Percentiles rank a stretch among this genome's conserved stretches.
phyloP scores from a whole-genome alignment of 1,140 invertebrate species.

The Elymnias hypermnestra region DNA sequence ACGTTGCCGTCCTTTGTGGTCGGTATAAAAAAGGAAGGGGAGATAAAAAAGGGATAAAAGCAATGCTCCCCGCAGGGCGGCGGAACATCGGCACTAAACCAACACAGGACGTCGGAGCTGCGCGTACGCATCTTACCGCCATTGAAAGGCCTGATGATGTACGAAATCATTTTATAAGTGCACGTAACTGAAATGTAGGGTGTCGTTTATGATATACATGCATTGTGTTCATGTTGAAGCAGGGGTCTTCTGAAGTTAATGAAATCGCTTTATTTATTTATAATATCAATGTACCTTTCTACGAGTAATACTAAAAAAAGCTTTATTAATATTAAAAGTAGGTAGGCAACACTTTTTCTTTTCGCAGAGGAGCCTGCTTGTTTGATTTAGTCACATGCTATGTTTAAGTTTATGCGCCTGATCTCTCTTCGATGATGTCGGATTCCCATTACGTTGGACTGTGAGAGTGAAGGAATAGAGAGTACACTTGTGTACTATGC shows the following conservation, averaged over 20 bases:
- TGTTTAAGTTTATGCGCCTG: too few relatives aligned
- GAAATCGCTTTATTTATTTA: background rate
- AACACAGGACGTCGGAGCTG: conserved; percentile 57
- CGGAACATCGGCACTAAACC: conserved; percentile 42
- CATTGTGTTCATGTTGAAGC: background rate
- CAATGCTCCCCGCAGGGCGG: conserved; percentile 46
- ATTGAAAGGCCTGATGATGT: conserved; percentile 17
- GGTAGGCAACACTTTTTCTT: too few relatives aligned
- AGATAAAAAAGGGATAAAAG: conserved; percentile 43
- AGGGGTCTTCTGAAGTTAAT: background rate
- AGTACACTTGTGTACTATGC: too few relatives aligned
- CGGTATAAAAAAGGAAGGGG: conserved; percentile 44
- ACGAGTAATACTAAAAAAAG: too few relatives aligned
- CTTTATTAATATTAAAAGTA: too few relatives aligned
- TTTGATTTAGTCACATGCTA: too few relatives aligned
- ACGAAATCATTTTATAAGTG: conserved; percentile 21
- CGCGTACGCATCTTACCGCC: conserved; percentile 7
- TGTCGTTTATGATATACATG: conserved; percentile 5
- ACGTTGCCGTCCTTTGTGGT: conserved; percentile 65
- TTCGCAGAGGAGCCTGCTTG: too few relatives aligned
- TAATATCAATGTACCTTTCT: background rate
- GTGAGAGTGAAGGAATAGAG: too few relatives aligned
- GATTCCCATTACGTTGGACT: too few relatives aligned
- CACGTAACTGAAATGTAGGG: conserved; percentile 15
- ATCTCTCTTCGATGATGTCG: too few relatives aligned